Base-by-base conservation (phyloP, 2,113 vertebrate genomes). In the Zosterops lateralis region DNA sequence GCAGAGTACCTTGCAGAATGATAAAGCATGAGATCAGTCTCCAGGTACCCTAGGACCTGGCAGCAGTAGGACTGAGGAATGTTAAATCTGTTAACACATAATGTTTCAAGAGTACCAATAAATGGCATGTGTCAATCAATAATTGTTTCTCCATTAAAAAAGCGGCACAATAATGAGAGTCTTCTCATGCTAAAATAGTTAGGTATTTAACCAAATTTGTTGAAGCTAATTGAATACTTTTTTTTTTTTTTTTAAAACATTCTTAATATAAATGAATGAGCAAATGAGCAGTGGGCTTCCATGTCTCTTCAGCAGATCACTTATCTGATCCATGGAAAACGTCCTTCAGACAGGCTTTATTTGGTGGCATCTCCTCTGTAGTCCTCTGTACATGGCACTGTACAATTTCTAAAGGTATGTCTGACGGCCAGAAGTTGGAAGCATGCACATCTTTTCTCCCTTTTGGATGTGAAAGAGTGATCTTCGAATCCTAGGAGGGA, bases 391-490 rank as follows among this genome's bases (percentile, higher is more conserved):
- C 53, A 64, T 21, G 36, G 3, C 29, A 74, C 13, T 5, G 40
- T 31, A 24, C 11, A 40, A 29, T 21, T 78, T 91, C 28, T 56
- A 78, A 91, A 82, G 45, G 24, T 21, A 6, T 31, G 4, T 71
- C 48, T 3, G 6, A 36, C 24, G 66, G 26, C 25, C 34, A 80
- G 47, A 38, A 53, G 6, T 15, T 62, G 18, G 22, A 18, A 72
- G 9, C 0, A 0, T 17, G 7, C 38, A 25, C 53, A 17, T 65
- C 58, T 65, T 67, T 4, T 2, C 17, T 57, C 16, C 20, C 31
- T 64, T 78, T 56, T 82, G 40, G 28, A 40, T 50, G 16, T 36
- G 58, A 65, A 61, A 75, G 24, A 2, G 13, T n/a, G 14, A 78
- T 84, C 65, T 71, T 36, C 22, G 26, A 34, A 58, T 17, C 26